Percentiles rank a stretch among this genome's conserved stretches.
These are phyloP conservation scores for Zaprionus africanus DNA, from an alignment of 1,140 invertebrate species.

Conservation along the genomic window DNA sequence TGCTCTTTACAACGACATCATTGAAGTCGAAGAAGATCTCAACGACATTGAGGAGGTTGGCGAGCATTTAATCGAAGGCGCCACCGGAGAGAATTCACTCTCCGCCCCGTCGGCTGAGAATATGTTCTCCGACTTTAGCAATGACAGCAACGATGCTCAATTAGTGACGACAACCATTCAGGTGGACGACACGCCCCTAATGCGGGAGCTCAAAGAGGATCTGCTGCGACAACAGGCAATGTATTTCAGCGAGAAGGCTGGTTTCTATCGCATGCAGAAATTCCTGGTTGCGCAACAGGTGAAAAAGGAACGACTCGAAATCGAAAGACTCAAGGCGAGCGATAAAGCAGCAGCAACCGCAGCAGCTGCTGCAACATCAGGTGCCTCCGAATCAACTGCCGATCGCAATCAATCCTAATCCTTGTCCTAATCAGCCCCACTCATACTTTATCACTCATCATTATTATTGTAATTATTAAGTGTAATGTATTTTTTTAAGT, in stretches of 20 bases:
- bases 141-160: constrained; percentile 43
- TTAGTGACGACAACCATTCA: constrained; percentile 41
- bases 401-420: not conserved
- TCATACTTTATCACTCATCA: not conserved
- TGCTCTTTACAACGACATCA: constrained; percentile 42
- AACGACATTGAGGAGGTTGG: constrained; percentile 22
- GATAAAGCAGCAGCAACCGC: not conserved
- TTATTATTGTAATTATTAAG: constrained; percentile 22
- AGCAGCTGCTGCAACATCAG: not conserved
- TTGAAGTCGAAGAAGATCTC: constrained; percentile 47
- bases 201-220: constrained; percentile 60
- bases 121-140: constrained; percentile 28
- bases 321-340: constrained; percentile 35
- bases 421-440: not conserved
- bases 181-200: constrained; percentile 34
- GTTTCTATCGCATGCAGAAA: constrained; percentile 71
- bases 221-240: constrained; percentile 61
- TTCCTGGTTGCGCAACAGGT: constrained; percentile 66
- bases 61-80: constrained; percentile 23
- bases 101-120: constrained; percentile 38
- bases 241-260: constrained; percentile 67
- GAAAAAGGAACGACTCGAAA: constrained; percentile 55
- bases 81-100: constrained; percentile 24
- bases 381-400: not conserved
- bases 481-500: constrained; percentile 40